Conservation (phyloP, 1,140 invertebrate genomes). For the Caligus rogercresseyi region DNA sequence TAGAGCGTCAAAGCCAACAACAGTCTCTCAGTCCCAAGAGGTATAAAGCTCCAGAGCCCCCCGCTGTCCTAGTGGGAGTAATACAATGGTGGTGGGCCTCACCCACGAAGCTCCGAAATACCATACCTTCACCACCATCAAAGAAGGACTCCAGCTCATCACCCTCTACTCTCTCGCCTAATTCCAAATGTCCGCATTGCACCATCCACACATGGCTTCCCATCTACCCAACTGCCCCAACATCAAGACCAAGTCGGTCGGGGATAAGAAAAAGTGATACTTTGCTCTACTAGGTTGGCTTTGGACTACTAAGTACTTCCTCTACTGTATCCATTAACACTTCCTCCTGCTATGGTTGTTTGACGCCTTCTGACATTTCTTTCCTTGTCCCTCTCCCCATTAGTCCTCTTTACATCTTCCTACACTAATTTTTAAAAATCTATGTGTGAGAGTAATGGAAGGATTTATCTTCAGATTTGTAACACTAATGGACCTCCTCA, state of each 20-base stretch:
- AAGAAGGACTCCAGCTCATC: not conserved
- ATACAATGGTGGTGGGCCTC: too few relatives aligned
- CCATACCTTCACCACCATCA: not conserved
- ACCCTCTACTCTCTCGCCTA: not conserved
- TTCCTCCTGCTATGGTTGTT: not conserved
- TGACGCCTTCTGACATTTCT: not conserved
- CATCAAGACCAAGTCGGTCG: not conserved
- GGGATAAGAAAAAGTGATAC: slow-evolving; percentile 1
- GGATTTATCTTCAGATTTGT: too few relatives aligned
- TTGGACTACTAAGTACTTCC: not conserved
- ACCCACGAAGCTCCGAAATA: not conserved
- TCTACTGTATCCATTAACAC: too few relatives aligned
- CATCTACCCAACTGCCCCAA: slow-evolving; percentile 1
- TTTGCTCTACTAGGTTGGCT: not conserved
- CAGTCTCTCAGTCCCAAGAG: not conserved
- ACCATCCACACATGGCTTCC: slow-evolving; percentile 13
- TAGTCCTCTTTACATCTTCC: not conserved
- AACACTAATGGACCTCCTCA: too few relatives aligned
- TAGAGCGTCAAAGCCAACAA: not conserved
- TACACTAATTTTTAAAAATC: not conserved
- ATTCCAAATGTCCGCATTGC: slow-evolving; percentile 16
- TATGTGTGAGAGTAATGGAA: too few relatives aligned
- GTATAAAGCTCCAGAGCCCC: not conserved
- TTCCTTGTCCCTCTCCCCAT: not conserved
- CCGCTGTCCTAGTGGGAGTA: not conserved